Evolutionary conservation across 2,113 vertebrate species (phyloP), one percentile per base, ranked within the genome.

Genomic region (Strigops habroptila): DNA sequence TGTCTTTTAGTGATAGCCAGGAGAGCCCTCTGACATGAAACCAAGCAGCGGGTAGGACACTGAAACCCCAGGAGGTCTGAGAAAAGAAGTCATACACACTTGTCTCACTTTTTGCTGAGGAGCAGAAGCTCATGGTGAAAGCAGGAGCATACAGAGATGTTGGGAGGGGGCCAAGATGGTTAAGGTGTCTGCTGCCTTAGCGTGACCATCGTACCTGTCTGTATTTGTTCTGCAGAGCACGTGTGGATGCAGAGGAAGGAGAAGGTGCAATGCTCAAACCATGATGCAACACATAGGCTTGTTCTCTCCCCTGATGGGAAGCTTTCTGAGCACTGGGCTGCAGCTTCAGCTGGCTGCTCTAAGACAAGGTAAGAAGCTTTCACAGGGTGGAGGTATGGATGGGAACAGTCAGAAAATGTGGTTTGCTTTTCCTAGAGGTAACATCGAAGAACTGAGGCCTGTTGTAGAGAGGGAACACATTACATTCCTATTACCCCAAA

Each of bases 151-250:
- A 7, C 11, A 12, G 53, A 83, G 31, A 23, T 21, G 12, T 18
- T 28, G 37, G 44, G 55, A 69, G 49, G 52, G n/a, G 18, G 21
- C 48, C 0, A 0, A 68, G 57, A 18, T 35, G 69, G 23, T 60
- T 59, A 14, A 46, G 48, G 33, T 62, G 41, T 28, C 49, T 4
- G 4, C 43, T 89, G 35, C 70, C 57, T 19, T 23, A 57, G 21
- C 0, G 0, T 78, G 37, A 70, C 35, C 0, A 0, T 35, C 0
- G 0, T 43, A 57, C 22, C 48, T 80, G 30, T 55, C 37, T n/a
- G 22, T 74, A 1, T 80, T n/a, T 68, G 46, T 63, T 46, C 60
- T 87, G 37, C 74, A 97, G 96, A 41, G 37, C 1, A 1, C 12
- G 3, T 10, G 2, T 31, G n/a, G 19, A 14, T 4, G 0, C 89